Evolutionary conservation across 2,888 invertebrate genomes (phyloP), one percentile per base, ranked within the genome.

Genomic region (Epinotia brunnichana): DNA sequence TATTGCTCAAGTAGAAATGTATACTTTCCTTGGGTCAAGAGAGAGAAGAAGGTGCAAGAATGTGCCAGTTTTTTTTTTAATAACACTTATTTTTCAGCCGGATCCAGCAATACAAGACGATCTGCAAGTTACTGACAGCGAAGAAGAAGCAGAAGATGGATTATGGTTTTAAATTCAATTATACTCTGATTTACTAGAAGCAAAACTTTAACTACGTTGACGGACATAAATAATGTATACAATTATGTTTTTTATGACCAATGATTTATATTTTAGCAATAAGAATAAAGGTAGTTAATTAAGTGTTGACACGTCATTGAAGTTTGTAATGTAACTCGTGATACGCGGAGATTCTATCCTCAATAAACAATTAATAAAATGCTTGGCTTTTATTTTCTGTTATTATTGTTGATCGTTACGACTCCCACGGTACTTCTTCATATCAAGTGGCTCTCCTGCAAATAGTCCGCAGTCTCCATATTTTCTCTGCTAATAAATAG

Each of bases 71-170:
- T 11, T 69, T 1, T n/a, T 56, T 24, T 66, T 3, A 69, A 56
- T 39, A 9, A 39, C n/a, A 41, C 62, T 56, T 61, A 15, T 76
- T 74, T 83, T 80, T 2, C 83, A 94, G 93, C 90, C 91, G 68
- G 92, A 93, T 3, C 92, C 92, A 3, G 93, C 91, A 0, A 93
- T 94, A 74, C 93, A 93, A 82, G 93, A 94, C 75, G 94, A 94
- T 74, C 82, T 94, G 0, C 93, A 91, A 80, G 93, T 93, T n/a
- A 91, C 93, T 0, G 93, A 93, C 78, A 94, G 94, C 77, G 94
- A 94, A 76, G 93, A 93, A 59, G 94, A 94, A 74, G 85, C 90
- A 0, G 93, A 94, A 81, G 93, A 93, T 62, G 94, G 93, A 9
- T 79, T 94, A 10, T 94, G 94, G 94, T 94, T 94, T 79, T 93